These are phyloP conservation scores for Aulostomus chinensis DNA, from an alignment of 2,797 vertebrate genomes.

Conservation along the genomic window DNA sequence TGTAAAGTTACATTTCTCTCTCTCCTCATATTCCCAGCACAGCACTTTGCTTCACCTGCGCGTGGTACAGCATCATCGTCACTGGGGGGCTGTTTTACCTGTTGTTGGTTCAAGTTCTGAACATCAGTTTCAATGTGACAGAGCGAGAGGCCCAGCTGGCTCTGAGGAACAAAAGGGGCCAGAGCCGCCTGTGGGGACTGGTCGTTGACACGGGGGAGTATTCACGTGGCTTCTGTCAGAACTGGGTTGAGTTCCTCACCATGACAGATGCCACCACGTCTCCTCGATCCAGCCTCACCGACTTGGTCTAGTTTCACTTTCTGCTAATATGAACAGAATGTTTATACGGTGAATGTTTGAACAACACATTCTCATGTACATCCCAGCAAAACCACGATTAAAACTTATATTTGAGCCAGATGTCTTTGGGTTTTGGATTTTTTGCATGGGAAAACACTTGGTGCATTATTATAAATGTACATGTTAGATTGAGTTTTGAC, in stretches of 20 bases:
- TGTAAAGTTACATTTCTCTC: background rate
- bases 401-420: background rate
- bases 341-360: background rate
- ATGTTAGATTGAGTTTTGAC: no score
- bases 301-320: constrained; percentile 72
- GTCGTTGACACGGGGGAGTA: constrained; percentile 86
- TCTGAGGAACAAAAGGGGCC: constrained; percentile 86
- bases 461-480: no score
- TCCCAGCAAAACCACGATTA: no score
- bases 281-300: constrained; percentile 42
- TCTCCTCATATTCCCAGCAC: constrained; percentile 75
- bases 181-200: constrained; percentile 86
- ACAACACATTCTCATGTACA: background rate
- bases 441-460: no score
- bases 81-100: constrained; percentile 89
- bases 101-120: constrained; percentile 88
- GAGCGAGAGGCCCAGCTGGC: constrained; percentile 92
- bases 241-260: constrained; percentile 93
- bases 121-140: constrained; percentile 96
- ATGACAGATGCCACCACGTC: constrained; percentile 65
- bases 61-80: constrained; percentile 93
- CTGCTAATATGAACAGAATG: background rate
- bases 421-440: no score
- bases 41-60: constrained; percentile 94
- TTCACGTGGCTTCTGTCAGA: constrained; percentile 86